Percentiles rank a stretch among this genome's conserved stretches.
Evolutionary conservation across 2,797 vertebrate genomes (phyloP).

Genomic region (Argya squamiceps): DNA sequence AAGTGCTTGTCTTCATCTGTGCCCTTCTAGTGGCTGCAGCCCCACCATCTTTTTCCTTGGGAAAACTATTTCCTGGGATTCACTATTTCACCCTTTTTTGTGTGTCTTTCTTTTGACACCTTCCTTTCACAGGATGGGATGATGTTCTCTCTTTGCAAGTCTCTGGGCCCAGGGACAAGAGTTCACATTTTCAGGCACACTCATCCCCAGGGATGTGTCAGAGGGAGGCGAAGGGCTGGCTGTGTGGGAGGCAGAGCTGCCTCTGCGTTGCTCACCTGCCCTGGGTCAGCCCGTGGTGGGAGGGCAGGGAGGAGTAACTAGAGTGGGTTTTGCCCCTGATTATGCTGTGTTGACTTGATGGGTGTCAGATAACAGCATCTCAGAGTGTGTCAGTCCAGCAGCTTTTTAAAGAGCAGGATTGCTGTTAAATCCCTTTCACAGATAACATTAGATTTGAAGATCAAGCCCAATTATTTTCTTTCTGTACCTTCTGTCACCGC

Average conservation of each 20-base stretch:
- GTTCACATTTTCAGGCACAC: not conserved
- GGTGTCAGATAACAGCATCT: not conserved
- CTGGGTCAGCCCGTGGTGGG: not conserved
- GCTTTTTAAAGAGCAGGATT: not conserved
- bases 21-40: not conserved
- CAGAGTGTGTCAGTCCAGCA: not conserved
- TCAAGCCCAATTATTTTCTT: not conserved
- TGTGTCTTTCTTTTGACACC: not conserved
- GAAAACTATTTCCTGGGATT: not conserved
- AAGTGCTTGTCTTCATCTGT: not conserved
- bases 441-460: not conserved
- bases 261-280: not conserved
- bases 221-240: not conserved
- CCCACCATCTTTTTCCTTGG: not conserved
- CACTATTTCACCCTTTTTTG: not conserved
- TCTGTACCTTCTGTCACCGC: not conserved
- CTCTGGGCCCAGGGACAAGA: not conserved
- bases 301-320: not conserved
- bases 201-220: accelerated
- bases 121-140: not conserved
- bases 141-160: not conserved
- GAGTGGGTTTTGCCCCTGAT: not conserved
- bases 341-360: not conserved
- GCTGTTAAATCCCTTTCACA: not conserved
- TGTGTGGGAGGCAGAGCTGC: not conserved